These are phyloP conservation scores for Catostylus mosaicus DNA, from an alignment of 30 jellyfish, hydroid and myxozoan genomes.

Conservation along the genomic window DNA sequence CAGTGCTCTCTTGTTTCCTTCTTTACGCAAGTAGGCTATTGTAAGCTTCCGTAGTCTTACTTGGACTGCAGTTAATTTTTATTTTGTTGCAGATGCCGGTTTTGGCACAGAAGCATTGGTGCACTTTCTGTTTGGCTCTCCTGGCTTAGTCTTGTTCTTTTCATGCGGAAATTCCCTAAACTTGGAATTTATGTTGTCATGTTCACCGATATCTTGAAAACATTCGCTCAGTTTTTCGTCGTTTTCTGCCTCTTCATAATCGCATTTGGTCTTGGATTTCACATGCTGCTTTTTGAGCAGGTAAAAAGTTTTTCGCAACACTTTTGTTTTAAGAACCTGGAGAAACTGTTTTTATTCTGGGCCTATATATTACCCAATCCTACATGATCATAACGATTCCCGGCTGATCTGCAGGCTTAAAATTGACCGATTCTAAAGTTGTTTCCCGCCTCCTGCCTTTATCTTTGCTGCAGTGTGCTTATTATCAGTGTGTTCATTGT, in stretches of 20 bases:
- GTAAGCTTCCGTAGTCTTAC: background rate
- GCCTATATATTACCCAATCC: too few species aligned
- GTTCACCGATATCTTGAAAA: conserved; percentile 94
- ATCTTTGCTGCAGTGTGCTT: too few species aligned
- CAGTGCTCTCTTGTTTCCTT: too few species aligned
- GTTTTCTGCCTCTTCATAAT: conserved; percentile 89
- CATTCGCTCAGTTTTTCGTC: conserved; percentile 93
- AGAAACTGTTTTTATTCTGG: too few species aligned
- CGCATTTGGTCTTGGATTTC: conserved; percentile 98
- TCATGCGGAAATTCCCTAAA: conserved; percentile 97
- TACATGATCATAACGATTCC: too few species aligned
- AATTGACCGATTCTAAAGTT: too few species aligned
- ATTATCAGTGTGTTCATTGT: too few species aligned
- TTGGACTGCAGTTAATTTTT: too few species aligned
- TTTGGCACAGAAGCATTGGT: conserved; percentile 95
- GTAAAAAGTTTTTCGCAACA: too few species aligned
- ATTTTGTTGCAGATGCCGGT: conserved; percentile 67
- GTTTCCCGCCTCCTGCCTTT: too few species aligned
- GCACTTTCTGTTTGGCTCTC: conserved; percentile 98
- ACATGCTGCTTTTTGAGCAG: conserved; percentile 86
- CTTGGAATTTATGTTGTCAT: conserved; percentile 98
- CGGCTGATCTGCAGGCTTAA: too few species aligned
- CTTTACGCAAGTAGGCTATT: background rate
- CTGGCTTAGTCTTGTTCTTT: conserved; percentile 94
- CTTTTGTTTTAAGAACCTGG: too few species aligned